Evolutionary conservation across 2,797 vertebrate species (phyloP).

Genomic region (Anomalospiza imberbis): DNA sequence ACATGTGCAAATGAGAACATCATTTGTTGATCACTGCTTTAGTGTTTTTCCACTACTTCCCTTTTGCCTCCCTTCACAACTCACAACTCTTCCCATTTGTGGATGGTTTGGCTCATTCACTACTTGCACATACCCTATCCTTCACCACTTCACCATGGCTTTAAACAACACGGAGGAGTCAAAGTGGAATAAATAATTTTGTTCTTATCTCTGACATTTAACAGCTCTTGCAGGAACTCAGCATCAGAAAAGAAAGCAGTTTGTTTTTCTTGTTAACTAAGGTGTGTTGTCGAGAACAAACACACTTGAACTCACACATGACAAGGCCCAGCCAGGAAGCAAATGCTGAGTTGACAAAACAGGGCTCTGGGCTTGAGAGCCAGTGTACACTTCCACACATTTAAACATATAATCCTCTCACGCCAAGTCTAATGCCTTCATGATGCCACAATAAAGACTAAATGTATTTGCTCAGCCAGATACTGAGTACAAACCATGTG

Average conservation of each 20-base stretch:
- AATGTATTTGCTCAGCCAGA: neutral
- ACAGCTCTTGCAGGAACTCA: neutral
- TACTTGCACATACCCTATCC: neutral
- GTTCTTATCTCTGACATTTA: neutral
- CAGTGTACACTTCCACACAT: neutral
- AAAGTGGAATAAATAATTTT: neutral
- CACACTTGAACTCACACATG: neutral
- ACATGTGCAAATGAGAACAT: neutral
- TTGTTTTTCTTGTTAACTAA: neutral
- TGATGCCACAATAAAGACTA: neutral
- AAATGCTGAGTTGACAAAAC: neutral
- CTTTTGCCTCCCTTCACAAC: neutral
- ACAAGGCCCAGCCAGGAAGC: neutral
- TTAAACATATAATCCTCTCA: neutral
- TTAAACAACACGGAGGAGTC: neutral
- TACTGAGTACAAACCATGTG: neutral
- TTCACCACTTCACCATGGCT: neutral
- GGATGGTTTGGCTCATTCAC: neutral
- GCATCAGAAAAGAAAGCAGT: neutral
- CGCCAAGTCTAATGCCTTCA: neutral
- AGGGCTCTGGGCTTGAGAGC: neutral
- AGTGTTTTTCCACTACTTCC: neutral
- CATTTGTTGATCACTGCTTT: neutral
- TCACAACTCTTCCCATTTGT: fast-evolving
- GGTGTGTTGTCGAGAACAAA: neutral